These are phyloP conservation scores for Microctonus aethiopoides DNA, from an alignment of 2,888 invertebrate species.

Conservation along the genomic window DNA sequence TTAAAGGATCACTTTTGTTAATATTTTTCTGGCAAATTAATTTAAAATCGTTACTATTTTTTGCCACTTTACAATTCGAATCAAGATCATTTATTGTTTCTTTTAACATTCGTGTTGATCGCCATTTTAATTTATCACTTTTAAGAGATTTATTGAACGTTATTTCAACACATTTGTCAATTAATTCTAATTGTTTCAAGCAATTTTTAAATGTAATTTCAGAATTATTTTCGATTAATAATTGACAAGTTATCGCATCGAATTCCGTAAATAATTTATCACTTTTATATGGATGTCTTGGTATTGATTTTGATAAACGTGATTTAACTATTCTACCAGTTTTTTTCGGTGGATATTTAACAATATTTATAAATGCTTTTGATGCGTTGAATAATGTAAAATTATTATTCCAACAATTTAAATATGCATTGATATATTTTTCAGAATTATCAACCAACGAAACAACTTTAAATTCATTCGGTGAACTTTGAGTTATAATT, in stretches of 20 bases:
- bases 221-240: conserved; percentile 8
- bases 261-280: conserved; percentile 22
- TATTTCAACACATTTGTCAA: conserved; percentile 37
- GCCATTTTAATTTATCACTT: background rate
- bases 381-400: conserved; percentile 29
- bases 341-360: conserved; percentile 29
- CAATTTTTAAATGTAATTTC: conserved; percentile 35
- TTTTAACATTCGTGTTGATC: conserved; percentile 29
- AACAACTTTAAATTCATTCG: conserved; percentile 8
- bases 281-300: background rate
- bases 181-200: conserved; percentile 36
- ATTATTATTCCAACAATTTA: conserved; percentile 23
- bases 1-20: too few species aligned
- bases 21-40: background rate
- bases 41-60: background rate
- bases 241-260: conserved; percentile 41
- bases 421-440: background rate
- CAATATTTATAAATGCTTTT: conserved; percentile 33
- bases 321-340: conserved; percentile 23
- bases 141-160: background rate
- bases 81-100: conserved; percentile 38
- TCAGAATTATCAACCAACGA: background rate
- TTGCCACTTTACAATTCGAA: conserved; percentile 29
- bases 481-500: background rate
- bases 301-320: conserved; percentile 28